Conservation (phyloP, 1,140 invertebrate species). For the Drosophila novamexicana region DNA sequence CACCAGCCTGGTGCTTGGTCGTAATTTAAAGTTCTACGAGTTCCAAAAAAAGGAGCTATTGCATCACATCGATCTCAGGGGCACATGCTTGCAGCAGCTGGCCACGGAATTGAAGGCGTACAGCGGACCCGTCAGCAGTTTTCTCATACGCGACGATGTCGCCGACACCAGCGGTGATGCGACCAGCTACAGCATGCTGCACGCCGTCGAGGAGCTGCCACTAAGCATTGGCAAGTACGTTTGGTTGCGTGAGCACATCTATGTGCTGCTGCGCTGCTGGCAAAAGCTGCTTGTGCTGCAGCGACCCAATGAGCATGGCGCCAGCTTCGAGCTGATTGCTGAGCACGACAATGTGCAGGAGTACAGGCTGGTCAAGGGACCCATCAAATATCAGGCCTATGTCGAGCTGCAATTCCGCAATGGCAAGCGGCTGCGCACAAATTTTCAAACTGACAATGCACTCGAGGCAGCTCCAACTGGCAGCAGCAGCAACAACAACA, state of each 20-base stretch:
- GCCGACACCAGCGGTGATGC: slow-evolving; percentile 1
- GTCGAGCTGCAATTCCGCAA: slow-evolving; percentile 54
- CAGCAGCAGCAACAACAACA: neutral
- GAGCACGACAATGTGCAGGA: slow-evolving; percentile 33
- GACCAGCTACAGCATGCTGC: slow-evolving; percentile 51
- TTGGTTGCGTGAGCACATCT: slow-evolving; percentile 50
- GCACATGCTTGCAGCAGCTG: slow-evolving; percentile 8
- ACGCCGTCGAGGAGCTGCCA: slow-evolving; percentile 41
- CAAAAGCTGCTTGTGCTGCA: slow-evolving; percentile 46
- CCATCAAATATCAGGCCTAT: slow-evolving; percentile 55
- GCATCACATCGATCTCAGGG: slow-evolving; percentile 54
- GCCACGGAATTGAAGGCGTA: slow-evolving; percentile 32
- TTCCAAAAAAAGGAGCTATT: slow-evolving; percentile 54
- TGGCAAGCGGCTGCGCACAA: slow-evolving; percentile 51
- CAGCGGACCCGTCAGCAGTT: slow-evolving; percentile 51
- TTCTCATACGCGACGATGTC: slow-evolving; percentile 40
- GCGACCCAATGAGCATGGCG: slow-evolving; percentile 36
- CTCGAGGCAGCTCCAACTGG: neutral
- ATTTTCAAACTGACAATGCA: slow-evolving; percentile 39
- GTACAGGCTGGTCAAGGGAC: slow-evolving; percentile 41
- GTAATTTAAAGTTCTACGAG: slow-evolving; percentile 60
- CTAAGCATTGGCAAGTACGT: slow-evolving; percentile 56
- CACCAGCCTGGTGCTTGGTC: slow-evolving; percentile 42
- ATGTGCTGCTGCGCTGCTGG: slow-evolving; percentile 62
- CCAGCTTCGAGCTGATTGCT: slow-evolving; percentile 45